Evolutionary conservation across 2,888 invertebrate species (phyloP), one percentile per base, ranked within the genome.

Genomic region (Rhagonycha fulva): DNA sequence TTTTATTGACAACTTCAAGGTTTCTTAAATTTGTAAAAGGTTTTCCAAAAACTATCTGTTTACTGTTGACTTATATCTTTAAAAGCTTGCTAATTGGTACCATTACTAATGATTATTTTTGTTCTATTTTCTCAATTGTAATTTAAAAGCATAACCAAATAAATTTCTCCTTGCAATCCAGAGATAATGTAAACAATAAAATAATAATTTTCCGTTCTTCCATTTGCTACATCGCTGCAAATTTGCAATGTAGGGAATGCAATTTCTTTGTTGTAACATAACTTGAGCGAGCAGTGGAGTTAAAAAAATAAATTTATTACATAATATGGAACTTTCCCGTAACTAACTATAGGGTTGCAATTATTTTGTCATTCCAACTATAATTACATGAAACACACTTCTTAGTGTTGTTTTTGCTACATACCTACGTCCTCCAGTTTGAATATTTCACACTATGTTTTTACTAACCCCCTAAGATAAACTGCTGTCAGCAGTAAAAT

Each of bases 331-430:
- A 74, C 63, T 70, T 74, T 74, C 62, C 30, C 69, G 63, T 32
- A 71, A 63, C 63, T 62, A 68, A 62, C 68, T 62, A 26, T 47
- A 14, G 69, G 74, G 74, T 63, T 74, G 74, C 69, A 74, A 74
- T 72, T 74, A 74, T 70, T 74, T 47, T 70, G 74, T 69, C 68
- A 74, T 74, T 63, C 68, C 32, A 74, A 70, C 63, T 74, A 68
- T 74, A 74, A 74, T 74, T 74, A 70, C 74, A 47, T 62, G 62
- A 68, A 70, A 68, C 63, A 62, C 32, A 32, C 12, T 74, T 69
- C 70, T 74, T 70, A 63, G 12, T n/a, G 62, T 26, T 62, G 69
- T 74, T 74, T 74, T 74, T 74, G 74, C 23, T 32, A 30, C 68
- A 26, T 47, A 47, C 68, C 14, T 47, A 47, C 63, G 62, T 73